Base-by-base conservation (phyloP, 2,797 vertebrate species). In the Paratrypauchen microcephalus region DNA sequence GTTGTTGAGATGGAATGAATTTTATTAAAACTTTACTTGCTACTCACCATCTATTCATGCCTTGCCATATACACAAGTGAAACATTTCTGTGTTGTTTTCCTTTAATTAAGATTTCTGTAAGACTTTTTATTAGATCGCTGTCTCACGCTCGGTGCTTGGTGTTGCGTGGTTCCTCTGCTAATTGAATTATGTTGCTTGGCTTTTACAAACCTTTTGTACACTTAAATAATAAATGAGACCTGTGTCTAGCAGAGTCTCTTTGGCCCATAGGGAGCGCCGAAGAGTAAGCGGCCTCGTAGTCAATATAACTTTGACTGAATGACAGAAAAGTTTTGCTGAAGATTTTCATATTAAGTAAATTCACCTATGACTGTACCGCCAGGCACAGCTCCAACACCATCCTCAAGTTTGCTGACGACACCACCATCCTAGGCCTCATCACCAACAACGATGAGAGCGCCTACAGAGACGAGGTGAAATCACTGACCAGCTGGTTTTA, bases 211-310 rank as follows among this genome's bases (percentile, higher is more conserved):
- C 57, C 52, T n/a, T 23, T 70, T 63, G 21, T 52, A 0, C 0
- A 23, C 26, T 47, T 73, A 52, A 63, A 80, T 73, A 62, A 76
- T 73, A 69, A 52, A 73, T 73, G 67, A 73, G 30, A 1, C 0
- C 28, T 3, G 6, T 28, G 12, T 13, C 12, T 21, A 61, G 52
- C 65, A 30, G 5, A 65, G 70, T 11, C 65, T 9, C 61, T 30
- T 36, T 6, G 28, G 15, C 58, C 41, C 19, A 26, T 2, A 13
- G n/a, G 57, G 68, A 76, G 74, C 12, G 66, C 70, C 69, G 41
- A 4, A 60, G 65, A 66, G 68, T 68, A 32, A 61, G 16, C 65
- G 23, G 41, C 58, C 15, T 59, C 0, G 5, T 1, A 21, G n/a
- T n/a, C n/a, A n/a, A 52, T 54, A 54, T 21, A 6, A 23, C 21